Evolutionary conservation across 2,888 invertebrate genomes (phyloP).

Genomic region (Meteorus colon): DNA sequence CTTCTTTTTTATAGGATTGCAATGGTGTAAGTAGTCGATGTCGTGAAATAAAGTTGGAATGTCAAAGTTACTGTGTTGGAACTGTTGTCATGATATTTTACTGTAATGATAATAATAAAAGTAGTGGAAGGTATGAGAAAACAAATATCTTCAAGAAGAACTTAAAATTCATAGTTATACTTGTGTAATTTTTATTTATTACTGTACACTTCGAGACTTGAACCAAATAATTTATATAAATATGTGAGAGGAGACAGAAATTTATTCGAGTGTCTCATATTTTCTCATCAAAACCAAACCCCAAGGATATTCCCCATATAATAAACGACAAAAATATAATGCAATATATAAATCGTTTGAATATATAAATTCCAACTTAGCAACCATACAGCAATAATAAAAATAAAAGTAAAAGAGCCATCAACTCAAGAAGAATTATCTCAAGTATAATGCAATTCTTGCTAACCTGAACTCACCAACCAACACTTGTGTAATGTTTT

Average conservation of each 20-base stretch:
- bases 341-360: slow-evolving; percentile 8
- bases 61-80: too few species aligned
- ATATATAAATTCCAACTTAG: slow-evolving; percentile 32
- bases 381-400: slow-evolving; percentile 6
- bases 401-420: slow-evolving; percentile 21
- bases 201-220: too few species aligned
- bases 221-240: too few species aligned
- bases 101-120: background rate
- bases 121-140: background rate
- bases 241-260: background rate
- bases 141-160: too few species aligned
- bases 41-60: too few species aligned
- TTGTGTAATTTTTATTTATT: too few species aligned
- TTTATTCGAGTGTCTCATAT: slow-evolving; percentile 30
- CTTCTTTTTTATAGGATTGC: too few species aligned
- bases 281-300: slow-evolving; percentile 24
- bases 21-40: too few species aligned
- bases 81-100: too few species aligned
- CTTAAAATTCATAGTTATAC: too few species aligned
- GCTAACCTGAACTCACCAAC: slow-evolving; percentile 16
- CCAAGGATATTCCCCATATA: slow-evolving; percentile 8
- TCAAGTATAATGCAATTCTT: slow-evolving; percentile 1
- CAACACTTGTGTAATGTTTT: slow-evolving; percentile 20
- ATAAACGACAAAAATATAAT: slow-evolving; percentile 35
- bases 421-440: background rate